A percentile compares a stretch with the other conserved stretches of the same genome.
These are phyloP conservation scores for Pseudorasbora parva DNA, from an alignment of 2,113 vertebrate species.

Conservation along the genomic window DNA sequence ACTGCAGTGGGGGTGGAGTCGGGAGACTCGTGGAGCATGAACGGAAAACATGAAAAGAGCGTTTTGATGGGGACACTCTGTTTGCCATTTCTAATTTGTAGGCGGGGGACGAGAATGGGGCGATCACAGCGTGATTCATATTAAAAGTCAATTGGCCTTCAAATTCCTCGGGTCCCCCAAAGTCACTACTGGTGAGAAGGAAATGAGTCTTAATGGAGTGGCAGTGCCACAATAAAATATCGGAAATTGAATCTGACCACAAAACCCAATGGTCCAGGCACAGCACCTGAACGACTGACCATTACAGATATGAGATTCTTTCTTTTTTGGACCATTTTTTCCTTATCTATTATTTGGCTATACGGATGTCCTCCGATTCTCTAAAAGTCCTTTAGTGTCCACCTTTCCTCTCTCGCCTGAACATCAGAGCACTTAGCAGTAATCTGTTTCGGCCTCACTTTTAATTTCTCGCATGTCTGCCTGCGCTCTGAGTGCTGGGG, in stretches of 20 bases:
- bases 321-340: slow-evolving; percentile 49
- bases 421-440: slow-evolving; percentile 58
- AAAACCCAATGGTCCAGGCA: slow-evolving; percentile 75
- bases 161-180: slow-evolving; percentile 77
- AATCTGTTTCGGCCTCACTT: slow-evolving; percentile 64
- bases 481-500: slow-evolving; percentile 73
- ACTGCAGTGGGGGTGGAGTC: slow-evolving; percentile 48
- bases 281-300: slow-evolving; percentile 67
- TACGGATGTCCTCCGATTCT: slow-evolving; percentile 37
- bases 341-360: slow-evolving; percentile 53
- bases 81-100: slow-evolving; percentile 75
- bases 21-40: slow-evolving; percentile 50
- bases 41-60: slow-evolving; percentile 51
- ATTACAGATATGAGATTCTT: slow-evolving; percentile 69
- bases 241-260: slow-evolving; percentile 78
- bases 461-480: slow-evolving; percentile 78
- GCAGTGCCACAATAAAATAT: slow-evolving; percentile 65
- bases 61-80: slow-evolving; percentile 58
- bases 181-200: slow-evolving; percentile 67
- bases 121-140: slow-evolving; percentile 77
- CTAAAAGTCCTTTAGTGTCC: slow-evolving; percentile 55
- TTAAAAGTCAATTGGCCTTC: slow-evolving; percentile 82
- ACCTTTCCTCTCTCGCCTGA: slow-evolving; percentile 46
- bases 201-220: slow-evolving; percentile 70
- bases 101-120: slow-evolving; percentile 70